Evolutionary conservation across 2,888 invertebrate genomes (phyloP).

Genomic region (Zygogramma bicolorata): DNA sequence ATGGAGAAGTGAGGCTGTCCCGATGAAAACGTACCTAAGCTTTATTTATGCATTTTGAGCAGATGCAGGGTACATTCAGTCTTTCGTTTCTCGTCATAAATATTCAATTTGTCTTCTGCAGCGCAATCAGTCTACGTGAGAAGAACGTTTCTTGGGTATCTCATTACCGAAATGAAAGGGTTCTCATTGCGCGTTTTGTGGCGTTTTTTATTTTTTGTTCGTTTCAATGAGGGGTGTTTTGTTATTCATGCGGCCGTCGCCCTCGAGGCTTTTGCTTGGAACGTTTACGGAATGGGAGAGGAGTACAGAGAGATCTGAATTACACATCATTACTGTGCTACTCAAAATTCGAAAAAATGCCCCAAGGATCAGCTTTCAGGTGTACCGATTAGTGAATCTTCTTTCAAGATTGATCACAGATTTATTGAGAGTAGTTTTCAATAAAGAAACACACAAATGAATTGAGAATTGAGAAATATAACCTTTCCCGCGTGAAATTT

Average conservation of each 20-base stretch:
- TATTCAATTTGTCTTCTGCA: conserved; percentile 35
- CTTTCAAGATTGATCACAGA: too few relatives aligned
- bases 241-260: conserved; percentile 38
- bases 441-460: too few relatives aligned
- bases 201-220: conserved; percentile 25
- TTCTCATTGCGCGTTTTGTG: background rate
- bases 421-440: too few relatives aligned
- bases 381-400: too few relatives aligned
- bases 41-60: conserved; percentile 6
- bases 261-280: too few relatives aligned
- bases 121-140: conserved; percentile 30
- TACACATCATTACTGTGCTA: too few relatives aligned
- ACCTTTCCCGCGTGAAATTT: too few relatives aligned
- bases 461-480: too few relatives aligned
- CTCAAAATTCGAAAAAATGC: too few relatives aligned
- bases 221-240: conserved; percentile 35
- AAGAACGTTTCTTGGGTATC: conserved; percentile 28
- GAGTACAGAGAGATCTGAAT: too few relatives aligned
- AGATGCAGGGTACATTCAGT: conserved; percentile 15
- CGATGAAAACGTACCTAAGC: conserved; percentile 1
- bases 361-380: too few relatives aligned
- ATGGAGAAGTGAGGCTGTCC: background rate
- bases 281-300: too few relatives aligned
- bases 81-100: conserved; percentile 34
- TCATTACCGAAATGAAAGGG: conserved; percentile 36